Evolutionary conservation across 2,888 invertebrate species (phyloP), one percentile per base, ranked within the genome.

Genomic region (Calameuta idolon): DNA sequence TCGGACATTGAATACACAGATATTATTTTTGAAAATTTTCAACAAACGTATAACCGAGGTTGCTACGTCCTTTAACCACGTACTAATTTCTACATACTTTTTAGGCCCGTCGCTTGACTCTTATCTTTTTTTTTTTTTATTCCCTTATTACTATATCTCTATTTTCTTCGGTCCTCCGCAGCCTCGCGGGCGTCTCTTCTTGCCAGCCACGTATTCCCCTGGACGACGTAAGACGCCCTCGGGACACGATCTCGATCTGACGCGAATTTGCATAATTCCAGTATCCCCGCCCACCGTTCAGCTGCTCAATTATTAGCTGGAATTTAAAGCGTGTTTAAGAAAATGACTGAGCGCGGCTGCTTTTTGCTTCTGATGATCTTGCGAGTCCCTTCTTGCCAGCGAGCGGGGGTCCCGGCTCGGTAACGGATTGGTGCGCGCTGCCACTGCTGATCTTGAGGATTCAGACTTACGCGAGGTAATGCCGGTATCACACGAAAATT

Each of bases 311-410:
- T 90, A 90, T 90, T 90, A 89, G 87, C 84, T 85, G 89, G 90
- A 91, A 90, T 91, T 90, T 90, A 90, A 91, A 89, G 90, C 89
- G 89, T 89, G 90, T 90, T 90, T 89, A 89, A 90, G 90, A 91
- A 91, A 91, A 90, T 90, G 89, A 87, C 88, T 86, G 85, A 79
- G 81, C 40, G 81, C 82, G 55, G 79, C 79, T 77, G 80, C 76
- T 79, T 82, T 83, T 84, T 83, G 86, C 85, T 85, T 84, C 84
- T 83, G 83, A 79, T 81, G 79, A 82, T 83, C 80, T 79, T 55
- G 55, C 55, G n/a, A 34, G 12, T 34, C 37, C 55, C 75, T n/a
- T 69, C 74, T 73, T 74, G 73, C 34, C 40, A 33, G 71, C 12
- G 30, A 40, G 23, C 40, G 40, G 15, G 15, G 40, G 23, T 1